A percentile compares a stretch with the other conserved stretches of the same genome.
phyloP scores from a whole-genome alignment of 2,888 invertebrate species.

The Volucella bombylans region DNA sequence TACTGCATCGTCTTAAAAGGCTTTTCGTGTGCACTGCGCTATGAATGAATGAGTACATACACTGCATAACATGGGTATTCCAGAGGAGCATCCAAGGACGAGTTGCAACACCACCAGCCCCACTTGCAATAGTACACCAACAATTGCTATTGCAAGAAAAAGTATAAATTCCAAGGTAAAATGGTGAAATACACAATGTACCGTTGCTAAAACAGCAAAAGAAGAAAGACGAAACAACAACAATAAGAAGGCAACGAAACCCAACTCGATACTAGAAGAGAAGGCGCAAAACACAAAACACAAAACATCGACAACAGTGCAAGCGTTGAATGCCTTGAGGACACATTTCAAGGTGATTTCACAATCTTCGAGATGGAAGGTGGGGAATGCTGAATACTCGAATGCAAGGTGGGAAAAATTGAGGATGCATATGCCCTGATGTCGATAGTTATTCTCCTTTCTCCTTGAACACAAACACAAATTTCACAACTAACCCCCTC shows the following conservation, averaged over 20 bases:
- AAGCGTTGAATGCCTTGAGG: conserved; percentile 67
- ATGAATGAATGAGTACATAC: conserved; percentile 71
- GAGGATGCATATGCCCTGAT: not conserved
- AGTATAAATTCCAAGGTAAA: conserved; percentile 64
- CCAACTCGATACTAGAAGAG: conserved; percentile 38
- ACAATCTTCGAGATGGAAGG: conserved; percentile 61
- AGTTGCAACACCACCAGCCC: conserved; percentile 44
- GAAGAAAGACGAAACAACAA: too few relatives aligned
- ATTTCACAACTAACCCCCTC: too few relatives aligned
- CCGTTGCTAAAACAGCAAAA: conserved; percentile 20
- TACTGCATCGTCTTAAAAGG: conserved; percentile 70
- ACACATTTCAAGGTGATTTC: conserved; percentile 74
- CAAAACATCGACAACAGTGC: conserved; percentile 32
- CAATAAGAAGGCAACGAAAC: not conserved
- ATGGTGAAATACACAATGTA: conserved; percentile 60
- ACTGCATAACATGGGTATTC: conserved; percentile 63
- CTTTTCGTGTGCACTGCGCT: conserved; percentile 70
- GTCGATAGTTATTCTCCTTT: conserved; percentile 49
- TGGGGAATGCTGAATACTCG: conserved; percentile 35
- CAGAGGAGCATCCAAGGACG: conserved; percentile 68
- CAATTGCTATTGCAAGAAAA: conserved; percentile 18
- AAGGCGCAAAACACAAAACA: not conserved
- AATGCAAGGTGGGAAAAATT: too few relatives aligned
- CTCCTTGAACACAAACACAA: conserved; percentile 40
- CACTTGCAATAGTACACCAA: conserved; percentile 2